Conservation (phyloP, 2,113 vertebrate genomes). For the Gallinago media region DNA sequence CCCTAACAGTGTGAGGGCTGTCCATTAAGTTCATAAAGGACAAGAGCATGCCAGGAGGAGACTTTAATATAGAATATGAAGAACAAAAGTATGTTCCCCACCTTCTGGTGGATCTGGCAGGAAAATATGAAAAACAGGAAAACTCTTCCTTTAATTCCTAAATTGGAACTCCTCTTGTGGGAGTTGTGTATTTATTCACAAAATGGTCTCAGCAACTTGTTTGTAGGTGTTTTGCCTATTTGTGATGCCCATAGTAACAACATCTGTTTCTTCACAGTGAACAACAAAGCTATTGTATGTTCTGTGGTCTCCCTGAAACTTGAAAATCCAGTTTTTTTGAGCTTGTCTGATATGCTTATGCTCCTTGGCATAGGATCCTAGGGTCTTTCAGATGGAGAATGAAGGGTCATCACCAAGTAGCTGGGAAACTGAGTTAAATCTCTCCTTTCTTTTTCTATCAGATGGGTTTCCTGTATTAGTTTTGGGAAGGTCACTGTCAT, state of each 20-base stretch:
- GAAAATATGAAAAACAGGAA: not conserved
- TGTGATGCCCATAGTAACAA: not conserved
- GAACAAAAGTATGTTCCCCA: not conserved
- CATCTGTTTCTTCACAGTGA: not conserved
- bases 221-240: not conserved
- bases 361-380: not conserved
- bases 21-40: not conserved
- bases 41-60: not conserved
- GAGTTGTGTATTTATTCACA: not conserved
- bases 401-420: not conserved
- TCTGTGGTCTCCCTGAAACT: not conserved
- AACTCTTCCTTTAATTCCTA: not conserved
- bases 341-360: not conserved
- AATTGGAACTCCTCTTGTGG: not conserved
- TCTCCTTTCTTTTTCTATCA: not conserved
- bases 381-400: not conserved
- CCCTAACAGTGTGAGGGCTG: not conserved
- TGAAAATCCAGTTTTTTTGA: not conserved
- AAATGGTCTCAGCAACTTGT: not conserved
- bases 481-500: not conserved
- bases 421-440: not conserved
- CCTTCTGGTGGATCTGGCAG: accelerated
- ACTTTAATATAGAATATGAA: not conserved
- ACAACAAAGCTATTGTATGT: not conserved
- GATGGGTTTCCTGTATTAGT: not conserved